Conservation (phyloP, 2,113 vertebrate genomes). For the Dipodomys merriami region DNA sequence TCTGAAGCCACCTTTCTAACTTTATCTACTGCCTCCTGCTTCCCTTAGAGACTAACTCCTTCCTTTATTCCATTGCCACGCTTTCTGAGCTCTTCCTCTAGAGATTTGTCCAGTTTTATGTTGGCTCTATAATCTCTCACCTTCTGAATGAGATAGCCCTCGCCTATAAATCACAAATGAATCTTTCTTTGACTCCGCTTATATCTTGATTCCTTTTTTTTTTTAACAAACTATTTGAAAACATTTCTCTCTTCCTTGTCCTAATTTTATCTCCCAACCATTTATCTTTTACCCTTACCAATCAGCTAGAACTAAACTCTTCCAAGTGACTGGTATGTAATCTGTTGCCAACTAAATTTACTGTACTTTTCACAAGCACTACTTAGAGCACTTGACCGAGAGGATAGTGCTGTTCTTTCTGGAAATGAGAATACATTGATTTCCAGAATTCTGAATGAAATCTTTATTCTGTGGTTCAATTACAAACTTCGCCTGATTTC, state of each 20-base stretch:
- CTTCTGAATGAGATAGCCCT: neutral
- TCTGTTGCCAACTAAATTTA: neutral
- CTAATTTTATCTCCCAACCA: neutral
- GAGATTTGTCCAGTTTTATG: neutral
- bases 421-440: neutral
- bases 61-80: neutral
- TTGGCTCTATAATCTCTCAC: neutral
- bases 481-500: neutral
- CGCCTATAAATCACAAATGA: neutral
- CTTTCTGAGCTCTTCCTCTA: neutral
- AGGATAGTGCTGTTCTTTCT: neutral
- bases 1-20: neutral
- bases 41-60: neutral
- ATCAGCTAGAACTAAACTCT: neutral
- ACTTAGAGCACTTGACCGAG: neutral
- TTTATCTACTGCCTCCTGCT: neutral
- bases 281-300: neutral
- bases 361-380: neutral
- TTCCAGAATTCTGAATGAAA: conserved; percentile 33
- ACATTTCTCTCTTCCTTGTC: neutral
- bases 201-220: neutral
- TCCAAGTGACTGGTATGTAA: neutral
- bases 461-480: neutral
- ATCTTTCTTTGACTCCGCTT: neutral
- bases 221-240: neutral